Evolutionary conservation across 2,113 vertebrate species (phyloP).

Genomic region (Agapornis roseicollis): DNA sequence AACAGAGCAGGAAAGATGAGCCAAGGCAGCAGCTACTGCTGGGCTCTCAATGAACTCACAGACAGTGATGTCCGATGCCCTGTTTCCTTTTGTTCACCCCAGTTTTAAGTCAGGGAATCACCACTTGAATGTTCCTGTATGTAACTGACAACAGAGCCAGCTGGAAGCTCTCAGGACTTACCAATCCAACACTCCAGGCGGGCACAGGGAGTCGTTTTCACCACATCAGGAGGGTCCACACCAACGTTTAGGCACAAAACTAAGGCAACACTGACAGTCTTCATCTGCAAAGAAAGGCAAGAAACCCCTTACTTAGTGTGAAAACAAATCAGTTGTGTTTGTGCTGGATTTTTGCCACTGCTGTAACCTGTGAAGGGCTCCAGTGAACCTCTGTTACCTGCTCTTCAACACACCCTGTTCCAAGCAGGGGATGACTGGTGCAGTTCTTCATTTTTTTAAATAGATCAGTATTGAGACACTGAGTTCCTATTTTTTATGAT

Average conservation of each 20-base stretch:
- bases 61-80: neutral
- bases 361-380: neutral
- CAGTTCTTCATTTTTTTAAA: neutral
- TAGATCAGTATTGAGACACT: neutral
- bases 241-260: slow-evolving; percentile 97
- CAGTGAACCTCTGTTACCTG: neutral
- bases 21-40: neutral
- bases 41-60: neutral
- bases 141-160: neutral
- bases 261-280: slow-evolving; percentile 97
- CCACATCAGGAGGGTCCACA: slow-evolving; percentile 97
- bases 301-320: neutral
- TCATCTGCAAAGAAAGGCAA: slow-evolving; percentile 85
- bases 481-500: slow-evolving; percentile 33
- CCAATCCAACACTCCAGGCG: slow-evolving; percentile 97
- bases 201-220: slow-evolving; percentile 97
- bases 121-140: too few species aligned
- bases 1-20: neutral
- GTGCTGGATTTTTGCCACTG: neutral
- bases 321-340: neutral
- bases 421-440: neutral
- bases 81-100: neutral
- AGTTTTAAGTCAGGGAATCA: neutral
- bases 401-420: neutral
- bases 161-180: slow-evolving; percentile 61